phyloP scores from a whole-genome alignment of 2,888 invertebrate genomes.

The Drosophila cyrtoloma region DNA sequence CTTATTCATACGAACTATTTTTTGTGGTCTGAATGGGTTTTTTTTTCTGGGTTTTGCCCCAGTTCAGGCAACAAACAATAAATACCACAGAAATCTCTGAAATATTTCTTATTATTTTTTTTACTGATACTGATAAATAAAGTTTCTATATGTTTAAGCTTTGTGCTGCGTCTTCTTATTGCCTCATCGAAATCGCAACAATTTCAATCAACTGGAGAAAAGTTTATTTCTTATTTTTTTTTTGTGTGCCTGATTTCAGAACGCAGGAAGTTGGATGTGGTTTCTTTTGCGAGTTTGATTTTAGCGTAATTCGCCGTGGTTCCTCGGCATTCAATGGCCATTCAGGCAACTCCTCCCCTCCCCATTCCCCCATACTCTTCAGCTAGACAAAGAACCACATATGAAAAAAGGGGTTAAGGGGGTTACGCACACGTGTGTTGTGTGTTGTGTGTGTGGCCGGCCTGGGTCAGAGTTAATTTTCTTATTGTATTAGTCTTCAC shows the following conservation, averaged over 20 bases:
- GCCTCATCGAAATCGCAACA: neutral
- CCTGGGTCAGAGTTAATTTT: constrained; percentile 69
- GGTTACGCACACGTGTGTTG: constrained; percentile 22
- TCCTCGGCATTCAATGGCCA: constrained; percentile 44
- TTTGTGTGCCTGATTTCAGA: constrained; percentile 12
- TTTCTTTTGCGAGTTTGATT: constrained; percentile 36
- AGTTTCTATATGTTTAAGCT: neutral
- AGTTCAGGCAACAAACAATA: too few relatives aligned
- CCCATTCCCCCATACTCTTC: neutral
- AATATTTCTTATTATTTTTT: neutral
- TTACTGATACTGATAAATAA: neutral
- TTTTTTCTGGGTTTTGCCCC: too few relatives aligned
- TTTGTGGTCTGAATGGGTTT: too few relatives aligned
- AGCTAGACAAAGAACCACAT: constrained; percentile 48
- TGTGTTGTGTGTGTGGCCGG: constrained; percentile 23
- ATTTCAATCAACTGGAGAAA: constrained; percentile 13
- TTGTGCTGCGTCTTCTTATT: neutral
- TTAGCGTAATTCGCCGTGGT: constrained; percentile 66
- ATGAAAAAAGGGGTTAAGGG: constrained; percentile 65
- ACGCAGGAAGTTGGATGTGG: constrained; percentile 57
- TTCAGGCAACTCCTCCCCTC: constrained; percentile 5
- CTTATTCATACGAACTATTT: too few relatives aligned
- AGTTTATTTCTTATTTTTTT: constrained; percentile 24
- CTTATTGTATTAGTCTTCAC: constrained; percentile 69
- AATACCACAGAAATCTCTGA: neutral